Conservation (phyloP, 2,888 invertebrate species). For the Cantharis flavilabris region DNA sequence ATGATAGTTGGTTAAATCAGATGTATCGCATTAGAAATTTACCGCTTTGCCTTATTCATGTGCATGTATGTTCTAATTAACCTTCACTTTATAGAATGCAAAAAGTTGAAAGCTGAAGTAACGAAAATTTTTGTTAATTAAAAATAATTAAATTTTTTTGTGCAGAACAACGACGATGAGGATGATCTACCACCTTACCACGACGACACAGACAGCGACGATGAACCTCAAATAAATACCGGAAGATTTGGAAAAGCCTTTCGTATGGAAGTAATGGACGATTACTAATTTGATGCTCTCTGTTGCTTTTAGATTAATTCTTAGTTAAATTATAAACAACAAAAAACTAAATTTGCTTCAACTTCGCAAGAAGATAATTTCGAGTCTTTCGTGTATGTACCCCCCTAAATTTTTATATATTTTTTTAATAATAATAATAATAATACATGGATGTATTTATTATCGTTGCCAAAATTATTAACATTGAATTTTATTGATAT, state of each 20-base stretch:
- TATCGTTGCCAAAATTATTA: neutral
- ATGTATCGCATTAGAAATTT: neutral
- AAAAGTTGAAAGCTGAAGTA: neutral
- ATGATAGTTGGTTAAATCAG: too few species aligned
- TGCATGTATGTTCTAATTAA: neutral
- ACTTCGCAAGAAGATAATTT: neutral
- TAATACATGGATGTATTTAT: neutral
- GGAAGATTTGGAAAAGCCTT: constrained; percentile 46
- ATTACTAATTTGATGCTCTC: constrained; percentile 30
- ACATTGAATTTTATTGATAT: neutral
- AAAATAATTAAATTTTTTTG: constrained; percentile 5
- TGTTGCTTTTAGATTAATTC: neutral
- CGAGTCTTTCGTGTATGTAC: neutral
- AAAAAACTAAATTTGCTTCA: neutral
- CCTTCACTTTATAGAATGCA: neutral
- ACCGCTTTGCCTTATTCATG: neutral
- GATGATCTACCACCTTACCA: constrained; percentile 49
- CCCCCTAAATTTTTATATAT: neutral
- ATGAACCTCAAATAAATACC: constrained; percentile 39
- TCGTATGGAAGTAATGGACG: constrained; percentile 52
- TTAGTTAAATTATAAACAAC: neutral
- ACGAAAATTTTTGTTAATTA: neutral
- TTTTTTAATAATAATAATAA: neutral
- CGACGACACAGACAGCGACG: constrained; percentile 47
- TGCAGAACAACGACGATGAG: constrained; percentile 45